phyloP scores from a whole-genome alignment of 2,797 vertebrate species.

The Aulostomus chinensis region DNA sequence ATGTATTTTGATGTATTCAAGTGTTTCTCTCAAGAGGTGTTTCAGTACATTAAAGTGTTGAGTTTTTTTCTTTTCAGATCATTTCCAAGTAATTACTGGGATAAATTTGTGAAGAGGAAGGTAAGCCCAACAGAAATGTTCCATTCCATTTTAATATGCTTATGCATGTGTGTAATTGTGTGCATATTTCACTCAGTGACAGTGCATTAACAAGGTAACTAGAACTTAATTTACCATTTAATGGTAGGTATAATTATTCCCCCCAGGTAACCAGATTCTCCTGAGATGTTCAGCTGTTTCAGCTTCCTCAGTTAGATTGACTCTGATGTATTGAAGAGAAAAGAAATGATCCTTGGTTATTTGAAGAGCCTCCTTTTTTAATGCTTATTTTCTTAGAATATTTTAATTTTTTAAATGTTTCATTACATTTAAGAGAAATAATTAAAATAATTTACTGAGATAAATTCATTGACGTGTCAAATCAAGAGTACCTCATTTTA shows the following conservation, averaged over 20 bases:
- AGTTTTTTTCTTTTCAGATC: slow-evolving; percentile 65
- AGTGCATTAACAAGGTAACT: slow-evolving; percentile 34
- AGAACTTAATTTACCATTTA: slow-evolving; percentile 47
- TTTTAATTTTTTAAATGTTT: neutral
- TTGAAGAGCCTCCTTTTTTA: too few species aligned
- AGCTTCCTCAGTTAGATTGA: slow-evolving; percentile 1
- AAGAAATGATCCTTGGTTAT: neutral
- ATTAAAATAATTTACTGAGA: neutral
- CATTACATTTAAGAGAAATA: too few species aligned
- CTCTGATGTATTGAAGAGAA: neutral
- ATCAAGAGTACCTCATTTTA: neutral
- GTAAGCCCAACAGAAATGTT: slow-evolving; percentile 43
- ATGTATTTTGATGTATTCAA: slow-evolving; percentile 62
- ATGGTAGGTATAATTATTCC: too few species aligned
- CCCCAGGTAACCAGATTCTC: slow-evolving; percentile 22
- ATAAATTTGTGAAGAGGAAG: slow-evolving; percentile 86
- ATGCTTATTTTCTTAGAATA: slow-evolving; percentile 1
- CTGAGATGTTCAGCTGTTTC: slow-evolving; percentile 7
- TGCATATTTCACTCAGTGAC: slow-evolving; percentile 35
- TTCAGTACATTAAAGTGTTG: neutral
- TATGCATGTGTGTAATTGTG: slow-evolving; percentile 14
- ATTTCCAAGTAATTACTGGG: slow-evolving; percentile 84
- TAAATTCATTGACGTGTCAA: neutral
- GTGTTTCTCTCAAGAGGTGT: neutral
- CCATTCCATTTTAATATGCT: slow-evolving; percentile 6